Evolutionary conservation across 2,888 invertebrate genomes (phyloP).

Genomic region (Torymus texanus): DNA sequence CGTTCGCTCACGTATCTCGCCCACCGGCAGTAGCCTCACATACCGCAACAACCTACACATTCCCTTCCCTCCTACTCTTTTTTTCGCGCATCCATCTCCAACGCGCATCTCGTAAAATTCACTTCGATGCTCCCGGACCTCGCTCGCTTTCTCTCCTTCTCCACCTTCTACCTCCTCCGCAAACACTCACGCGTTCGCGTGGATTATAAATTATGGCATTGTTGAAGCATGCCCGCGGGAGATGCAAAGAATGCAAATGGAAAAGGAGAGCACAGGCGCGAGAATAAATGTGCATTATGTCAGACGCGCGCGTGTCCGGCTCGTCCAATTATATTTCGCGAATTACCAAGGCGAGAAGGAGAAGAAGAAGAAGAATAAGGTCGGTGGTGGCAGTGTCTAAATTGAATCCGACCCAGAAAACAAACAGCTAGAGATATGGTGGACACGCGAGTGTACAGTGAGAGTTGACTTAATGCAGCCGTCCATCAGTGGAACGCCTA

Average conservation of each 20-base stretch:
- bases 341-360: constrained; percentile 58
- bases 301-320: constrained; percentile 61
- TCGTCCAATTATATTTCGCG: constrained; percentile 68
- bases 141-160: neutral
- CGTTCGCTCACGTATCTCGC: neutral
- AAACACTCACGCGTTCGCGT: neutral
- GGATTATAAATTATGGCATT: constrained; percentile 47
- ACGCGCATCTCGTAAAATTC: constrained; percentile 32
- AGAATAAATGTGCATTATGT: constrained; percentile 61
- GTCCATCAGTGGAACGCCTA: constrained; percentile 62
- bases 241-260: constrained; percentile 51
- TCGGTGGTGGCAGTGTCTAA: constrained; percentile 65
- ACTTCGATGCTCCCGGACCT: constrained; percentile 14
- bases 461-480: constrained; percentile 68
- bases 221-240: constrained; percentile 30
- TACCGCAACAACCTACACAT: too few species aligned
- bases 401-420: constrained; percentile 70
- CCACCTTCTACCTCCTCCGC: neutral
- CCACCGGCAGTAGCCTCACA: constrained; percentile 26
- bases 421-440: constrained; percentile 58
- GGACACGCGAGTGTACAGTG: neutral
- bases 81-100: constrained; percentile 6
- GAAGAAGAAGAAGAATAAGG: constrained; percentile 55
- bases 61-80: too few species aligned
- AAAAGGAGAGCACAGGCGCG: constrained; percentile 37